A percentile compares a stretch with the other conserved stretches of the same genome.
These are phyloP conservation scores for Scotopteryx bipunctaria DNA, from an alignment of 2,888 invertebrate species.

Conservation along the genomic window DNA sequence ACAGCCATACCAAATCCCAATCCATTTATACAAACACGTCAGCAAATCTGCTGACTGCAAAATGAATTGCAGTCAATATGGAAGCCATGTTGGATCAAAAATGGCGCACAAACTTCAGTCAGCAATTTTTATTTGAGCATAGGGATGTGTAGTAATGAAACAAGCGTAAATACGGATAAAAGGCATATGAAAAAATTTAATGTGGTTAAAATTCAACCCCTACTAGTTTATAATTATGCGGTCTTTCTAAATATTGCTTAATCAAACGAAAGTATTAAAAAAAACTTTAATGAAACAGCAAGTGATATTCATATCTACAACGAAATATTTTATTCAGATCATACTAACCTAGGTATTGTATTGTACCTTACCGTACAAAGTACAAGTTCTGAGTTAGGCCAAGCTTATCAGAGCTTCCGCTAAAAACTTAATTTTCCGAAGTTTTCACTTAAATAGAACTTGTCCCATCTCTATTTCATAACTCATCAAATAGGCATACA, in stretches of 20 bases:
- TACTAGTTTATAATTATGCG: too few relatives aligned
- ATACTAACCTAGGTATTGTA: too few relatives aligned
- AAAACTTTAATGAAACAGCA: too few relatives aligned
- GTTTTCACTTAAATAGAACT: not conserved
- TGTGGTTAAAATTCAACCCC: too few relatives aligned
- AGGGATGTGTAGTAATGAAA: constrained; percentile 19
- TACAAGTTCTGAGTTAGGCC: too few relatives aligned
- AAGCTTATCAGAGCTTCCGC: too few relatives aligned
- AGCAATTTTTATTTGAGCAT: constrained; percentile 62
- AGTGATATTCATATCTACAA: too few relatives aligned
- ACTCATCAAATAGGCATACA: constrained; percentile 43
- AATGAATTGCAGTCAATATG: constrained; percentile 55
- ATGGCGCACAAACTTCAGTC: constrained; percentile 61
- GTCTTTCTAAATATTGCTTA: too few relatives aligned
- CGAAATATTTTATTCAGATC: too few relatives aligned
- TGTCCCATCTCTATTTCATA: constrained; percentile 26
- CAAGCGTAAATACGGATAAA: not conserved
- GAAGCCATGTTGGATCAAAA: constrained; percentile 66
- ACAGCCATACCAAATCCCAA: constrained; percentile 42
- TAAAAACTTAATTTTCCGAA: not conserved
- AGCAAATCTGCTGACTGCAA: constrained; percentile 66
- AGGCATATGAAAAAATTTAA: too few relatives aligned
- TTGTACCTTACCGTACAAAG: too few relatives aligned
- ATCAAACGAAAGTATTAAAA: too few relatives aligned
- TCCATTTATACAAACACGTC: constrained; percentile 60